Evolutionary conservation across 2,888 invertebrate genomes (phyloP).

Genomic region (Pandemis corylana): DNA sequence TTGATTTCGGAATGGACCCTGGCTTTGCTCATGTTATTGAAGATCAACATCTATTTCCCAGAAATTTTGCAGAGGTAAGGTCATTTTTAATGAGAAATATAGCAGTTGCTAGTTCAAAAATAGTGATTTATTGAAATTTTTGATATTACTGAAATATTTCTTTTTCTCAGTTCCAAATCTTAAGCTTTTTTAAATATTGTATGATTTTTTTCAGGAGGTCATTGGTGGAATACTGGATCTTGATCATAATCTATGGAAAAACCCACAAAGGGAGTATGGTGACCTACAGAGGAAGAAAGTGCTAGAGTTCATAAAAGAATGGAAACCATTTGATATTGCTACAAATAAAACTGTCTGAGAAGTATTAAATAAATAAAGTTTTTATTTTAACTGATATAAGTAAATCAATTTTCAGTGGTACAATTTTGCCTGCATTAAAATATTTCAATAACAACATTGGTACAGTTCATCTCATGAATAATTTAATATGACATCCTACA

Average conservation of each 20-base stretch:
- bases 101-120: not conserved
- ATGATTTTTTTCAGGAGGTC: constrained; percentile 88
- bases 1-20: constrained; percentile 95
- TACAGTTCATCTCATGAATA: not conserved
- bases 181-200: not conserved
- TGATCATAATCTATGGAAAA: constrained; percentile 93
- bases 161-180: not conserved
- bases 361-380: not conserved
- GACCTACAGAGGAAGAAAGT: constrained; percentile 91
- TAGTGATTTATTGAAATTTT: no score
- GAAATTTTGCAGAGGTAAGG: constrained; percentile 94
- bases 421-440: not conserved
- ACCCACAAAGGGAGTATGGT: constrained; percentile 90
- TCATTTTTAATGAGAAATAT: not conserved
- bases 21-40: constrained; percentile 99
- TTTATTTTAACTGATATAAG: not conserved
- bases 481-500: no score
- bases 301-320: constrained; percentile 88
- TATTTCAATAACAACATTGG: not conserved
- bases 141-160: no score
- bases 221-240: constrained; percentile 97
- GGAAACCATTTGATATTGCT: constrained; percentile 88
- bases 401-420: not conserved
- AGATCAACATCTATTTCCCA: constrained; percentile 94
- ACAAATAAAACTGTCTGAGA: constrained; percentile 46